phyloP scores from a whole-genome alignment of 2,113 vertebrate genomes.

The Hirundichthys speculiger region DNA sequence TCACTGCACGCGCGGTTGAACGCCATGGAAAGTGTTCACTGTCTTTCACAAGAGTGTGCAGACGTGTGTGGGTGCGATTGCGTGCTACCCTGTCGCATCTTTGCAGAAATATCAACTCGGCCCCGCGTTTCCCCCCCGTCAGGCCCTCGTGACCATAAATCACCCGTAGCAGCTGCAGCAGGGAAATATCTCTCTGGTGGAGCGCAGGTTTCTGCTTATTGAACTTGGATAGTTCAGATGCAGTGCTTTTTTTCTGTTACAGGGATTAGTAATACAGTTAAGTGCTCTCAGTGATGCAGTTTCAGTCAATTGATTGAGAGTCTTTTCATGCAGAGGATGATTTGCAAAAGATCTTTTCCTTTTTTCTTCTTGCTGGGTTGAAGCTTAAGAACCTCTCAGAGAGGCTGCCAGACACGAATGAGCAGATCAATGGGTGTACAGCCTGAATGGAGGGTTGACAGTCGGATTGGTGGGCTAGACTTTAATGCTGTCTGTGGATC shows the following conservation, averaged over 20 bases:
- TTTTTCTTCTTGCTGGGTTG: neutral
- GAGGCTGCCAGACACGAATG: slow-evolving; percentile 15
- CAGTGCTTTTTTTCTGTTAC: neutral
- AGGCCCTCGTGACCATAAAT: slow-evolving; percentile 28
- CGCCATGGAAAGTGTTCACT: slow-evolving; percentile 15
- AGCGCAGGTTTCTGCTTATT: neutral
- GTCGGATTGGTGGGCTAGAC: slow-evolving; percentile 13
- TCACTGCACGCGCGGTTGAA: slow-evolving; percentile 40
- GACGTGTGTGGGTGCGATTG: slow-evolving; percentile 3
- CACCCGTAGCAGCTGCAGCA: slow-evolving; percentile 22
- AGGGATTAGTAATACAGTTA: slow-evolving; percentile 39
- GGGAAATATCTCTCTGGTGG: slow-evolving; percentile 1
- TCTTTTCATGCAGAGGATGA: slow-evolving; percentile 9
- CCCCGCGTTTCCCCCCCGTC: neutral
- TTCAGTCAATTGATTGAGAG: slow-evolving; percentile 6
- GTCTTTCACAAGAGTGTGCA: neutral
- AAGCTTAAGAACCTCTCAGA: slow-evolving; percentile 13
- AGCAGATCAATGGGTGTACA: slow-evolving; percentile 16
- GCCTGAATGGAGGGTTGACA: slow-evolving; percentile 26
- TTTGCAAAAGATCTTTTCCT: neutral
- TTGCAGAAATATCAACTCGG: slow-evolving; percentile 21
- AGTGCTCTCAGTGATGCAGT: slow-evolving; percentile 6
- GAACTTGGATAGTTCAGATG: neutral
- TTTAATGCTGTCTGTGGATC: slow-evolving; percentile 20
- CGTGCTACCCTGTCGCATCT: neutral